Evolutionary conservation across 2,113 vertebrate genomes (phyloP), one percentile per base, ranked within the genome.

Genomic region (Corynorhinus townsendii): DNA sequence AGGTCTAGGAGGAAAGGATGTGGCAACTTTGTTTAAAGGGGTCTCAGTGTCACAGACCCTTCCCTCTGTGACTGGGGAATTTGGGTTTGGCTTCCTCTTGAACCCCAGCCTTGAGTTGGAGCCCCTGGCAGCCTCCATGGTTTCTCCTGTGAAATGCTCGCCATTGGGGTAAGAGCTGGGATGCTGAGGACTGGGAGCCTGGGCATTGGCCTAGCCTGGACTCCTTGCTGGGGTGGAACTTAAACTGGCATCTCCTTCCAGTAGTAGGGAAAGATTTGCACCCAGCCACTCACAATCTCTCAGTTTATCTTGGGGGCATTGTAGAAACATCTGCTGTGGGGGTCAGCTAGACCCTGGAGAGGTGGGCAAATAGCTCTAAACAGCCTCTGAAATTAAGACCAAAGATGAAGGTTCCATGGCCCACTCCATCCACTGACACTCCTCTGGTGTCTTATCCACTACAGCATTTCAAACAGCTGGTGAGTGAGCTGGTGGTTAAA

Each of bases 401-500:
- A 72, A 40, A 22, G 45, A 22, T 3, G 20, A 45, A 40, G 30
- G 3, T 16, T 33, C 72, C 26, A 64, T 47, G 26, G 47, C 3
- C 15, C 68, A 19, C 26, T 64, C 1, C 0, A 28, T 7, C 5
- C 4, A 7, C 52, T 85, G 38, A 85, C 69, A 20, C 4, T 3
- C 45, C 5, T 89, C 28, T 75, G 33, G 90, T 30, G 92, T 83
- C 56, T 92, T 66, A 6, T 26, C 20, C 43, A 7, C 1, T 19
- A 91, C 96, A 99, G 99, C 99, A 99, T 96, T 99, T 99, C 98
- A 99, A 99, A 96, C 98, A 99, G 85, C 98, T 99, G 95, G 98
- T 99, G 62, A 98, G 99, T 0, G 98, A 98, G n/a, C 97, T 99
- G 81, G 98, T 99, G 83, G 99, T 99, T 71, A 99, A 99, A 98